Percentiles rank a stretch among this genome's conserved stretches.
phyloP scores from a whole-genome alignment of 1,140 invertebrate species.

The Anastrepha obliqua region DNA sequence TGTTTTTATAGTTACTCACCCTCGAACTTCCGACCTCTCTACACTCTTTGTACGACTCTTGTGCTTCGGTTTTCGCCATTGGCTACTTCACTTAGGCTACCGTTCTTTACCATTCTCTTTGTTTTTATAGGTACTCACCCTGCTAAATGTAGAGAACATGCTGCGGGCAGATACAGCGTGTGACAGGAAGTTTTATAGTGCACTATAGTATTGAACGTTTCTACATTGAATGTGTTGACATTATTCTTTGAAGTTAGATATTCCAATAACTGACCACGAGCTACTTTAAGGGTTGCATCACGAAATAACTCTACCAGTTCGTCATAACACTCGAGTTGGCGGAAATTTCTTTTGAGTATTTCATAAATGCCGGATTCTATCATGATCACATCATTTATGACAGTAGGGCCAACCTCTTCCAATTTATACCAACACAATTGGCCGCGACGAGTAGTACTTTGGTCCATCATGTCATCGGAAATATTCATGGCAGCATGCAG shows the following conservation, averaged over 20 bases:
- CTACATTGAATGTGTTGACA: conserved; percentile 87
- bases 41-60: no score
- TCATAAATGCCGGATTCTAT: conserved; percentile 87
- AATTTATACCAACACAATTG: conserved; percentile 92
- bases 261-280: conserved; percentile 86
- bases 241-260: conserved; percentile 80
- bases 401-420: conserved; percentile 85
- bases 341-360: conserved; percentile 87
- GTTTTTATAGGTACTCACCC: conserved; percentile 75
- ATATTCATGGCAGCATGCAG: background rate
- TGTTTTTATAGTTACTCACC: conserved; percentile 74
- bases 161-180: conserved; percentile 93
- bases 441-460: conserved; percentile 86
- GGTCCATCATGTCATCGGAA: conserved; percentile 89
- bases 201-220: conserved; percentile 91
- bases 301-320: conserved; percentile 90
- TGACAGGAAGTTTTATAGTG: conserved; percentile 98
- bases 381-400: conserved; percentile 91
- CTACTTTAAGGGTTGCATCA: conserved; percentile 87
- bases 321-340: conserved; percentile 85
- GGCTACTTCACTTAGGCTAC: no score
- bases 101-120: background rate
- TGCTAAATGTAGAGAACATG: conserved; percentile 90
- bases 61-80: no score
- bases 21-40: no score